Base-by-base conservation (phyloP, 2,113 vertebrate species). In the Salvelinus fontinalis region DNA sequence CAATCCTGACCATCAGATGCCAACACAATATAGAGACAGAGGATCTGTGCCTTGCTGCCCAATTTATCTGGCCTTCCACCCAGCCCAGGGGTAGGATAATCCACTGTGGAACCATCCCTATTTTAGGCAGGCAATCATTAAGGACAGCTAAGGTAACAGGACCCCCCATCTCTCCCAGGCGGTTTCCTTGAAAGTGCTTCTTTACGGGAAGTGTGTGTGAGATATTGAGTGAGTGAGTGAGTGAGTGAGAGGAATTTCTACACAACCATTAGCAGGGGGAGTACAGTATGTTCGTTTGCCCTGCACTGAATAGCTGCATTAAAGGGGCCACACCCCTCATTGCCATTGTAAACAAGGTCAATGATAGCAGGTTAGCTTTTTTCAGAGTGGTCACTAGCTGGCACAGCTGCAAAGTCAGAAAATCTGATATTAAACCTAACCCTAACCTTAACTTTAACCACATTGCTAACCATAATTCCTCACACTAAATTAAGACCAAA, bases 281-380 rank as follows among this genome's bases (percentile, higher is more conserved):
- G 78, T 12, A 44, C 39, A 44, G 39, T 82, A 57, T 1, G 54
- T 4, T 4, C 5, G 16, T 14, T 74, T 70, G 69, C 74, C 77
- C 14, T 34, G 48, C 8, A 9, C 11, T 75, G 66, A 75, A 77
- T 75, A 77, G 74, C 83, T 9, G 75, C 75, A 54, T 72, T 6
- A 1, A 54, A 73, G 70, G 7, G 75, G 79, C 79, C 81, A n/a
- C 83, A 73, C 85, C 81, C 79, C 74, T 54, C 51, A 18, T 69
- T 49, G 14, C 75, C 83, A 68, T 81, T 76, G 75, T 71, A 86
- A 90, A 87, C 88, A 89, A 89, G 87, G 87, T 90, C 89, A 86
- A 0, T 44, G 39, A 44, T 3, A 11, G 39, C 39, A 11, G 39
- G 39, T 11, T 44, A 11, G 39, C 2, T 44, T 44, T 44, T 44